A percentile compares a stretch with the other conserved stretches of the same genome.
phyloP scores from a whole-genome alignment of 2,797 vertebrate genomes.

The Toxotes lorentzi region DNA sequence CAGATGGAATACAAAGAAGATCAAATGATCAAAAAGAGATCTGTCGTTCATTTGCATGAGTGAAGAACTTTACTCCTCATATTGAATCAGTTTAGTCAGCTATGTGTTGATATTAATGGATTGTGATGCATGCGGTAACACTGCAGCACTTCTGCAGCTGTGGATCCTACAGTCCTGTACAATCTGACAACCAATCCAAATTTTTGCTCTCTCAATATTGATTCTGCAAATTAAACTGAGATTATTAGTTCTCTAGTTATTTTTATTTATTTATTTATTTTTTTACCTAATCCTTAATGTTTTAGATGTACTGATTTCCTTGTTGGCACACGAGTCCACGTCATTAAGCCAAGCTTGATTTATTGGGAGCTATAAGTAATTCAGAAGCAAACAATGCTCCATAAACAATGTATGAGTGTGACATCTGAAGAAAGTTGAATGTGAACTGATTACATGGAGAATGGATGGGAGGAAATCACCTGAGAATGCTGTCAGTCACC shows the following conservation, averaged over 20 bases:
- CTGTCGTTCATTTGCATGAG: not conserved
- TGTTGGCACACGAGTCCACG: not conserved
- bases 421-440: not conserved
- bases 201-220: too few species aligned
- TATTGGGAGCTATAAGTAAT: constrained; percentile 41
- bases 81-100: not conserved
- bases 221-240: too few species aligned
- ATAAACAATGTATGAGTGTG: constrained; percentile 33
- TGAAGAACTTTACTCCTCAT: not conserved
- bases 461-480: constrained; percentile 25
- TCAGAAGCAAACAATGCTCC: constrained; percentile 35
- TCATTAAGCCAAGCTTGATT: constrained; percentile 6
- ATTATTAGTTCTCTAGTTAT: too few species aligned
- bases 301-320: not conserved
- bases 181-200: too few species aligned
- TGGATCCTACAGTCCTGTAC: not conserved
- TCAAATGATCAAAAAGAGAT: constrained; percentile 17
- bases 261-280: too few species aligned
- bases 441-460: constrained; percentile 3
- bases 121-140: not conserved
- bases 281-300: not conserved
- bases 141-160: not conserved
- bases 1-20: constrained; percentile 7
- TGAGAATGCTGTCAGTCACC: constrained; percentile 42
- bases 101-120: not conserved